Percentiles rank a stretch among this genome's conserved stretches.
These are phyloP conservation scores for Apteryx owenii DNA, from an alignment of 2,113 vertebrate species.

Conservation along the genomic window DNA sequence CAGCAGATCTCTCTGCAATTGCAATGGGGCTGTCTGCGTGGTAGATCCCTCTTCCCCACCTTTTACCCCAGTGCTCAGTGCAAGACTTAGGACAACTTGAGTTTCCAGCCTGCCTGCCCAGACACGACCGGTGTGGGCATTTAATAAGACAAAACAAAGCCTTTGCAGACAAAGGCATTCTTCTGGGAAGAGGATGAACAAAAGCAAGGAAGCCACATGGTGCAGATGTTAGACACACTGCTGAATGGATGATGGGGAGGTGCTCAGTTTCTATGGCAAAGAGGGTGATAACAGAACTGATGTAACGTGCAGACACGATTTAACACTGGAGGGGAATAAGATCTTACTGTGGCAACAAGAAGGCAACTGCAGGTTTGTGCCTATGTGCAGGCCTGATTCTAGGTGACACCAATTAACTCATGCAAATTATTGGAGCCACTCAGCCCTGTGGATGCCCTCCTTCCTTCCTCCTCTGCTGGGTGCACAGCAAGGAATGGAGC, in stretches of 20 bases:
- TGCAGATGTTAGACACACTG: not conserved
- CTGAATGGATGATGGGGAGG: not conserved
- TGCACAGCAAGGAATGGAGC: fast-evolving
- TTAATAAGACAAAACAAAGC: not conserved
- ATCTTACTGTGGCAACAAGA: not conserved
- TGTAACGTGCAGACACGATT: fast-evolving
- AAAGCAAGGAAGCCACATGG: not conserved
- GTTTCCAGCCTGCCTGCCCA: not conserved
- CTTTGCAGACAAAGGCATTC: not conserved
- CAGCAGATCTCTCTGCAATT: not conserved
- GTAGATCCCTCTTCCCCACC: not conserved
- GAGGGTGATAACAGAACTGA: fast-evolving
- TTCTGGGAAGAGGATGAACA: not conserved
- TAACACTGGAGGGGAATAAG: not conserved
- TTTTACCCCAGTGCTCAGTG: not conserved
- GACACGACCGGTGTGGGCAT: fast-evolving
- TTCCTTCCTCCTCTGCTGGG: not conserved
- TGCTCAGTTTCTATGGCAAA: not conserved
- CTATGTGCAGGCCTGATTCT: not conserved
- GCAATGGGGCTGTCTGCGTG: not conserved
- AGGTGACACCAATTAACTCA: fast-evolving
- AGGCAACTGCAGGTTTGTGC: not conserved
- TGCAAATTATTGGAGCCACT: not conserved
- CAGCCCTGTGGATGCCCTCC: not conserved
- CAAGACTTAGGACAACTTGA: not conserved